phyloP scores from a whole-genome alignment of 2,797 vertebrate species.

The Argya squamiceps region DNA sequence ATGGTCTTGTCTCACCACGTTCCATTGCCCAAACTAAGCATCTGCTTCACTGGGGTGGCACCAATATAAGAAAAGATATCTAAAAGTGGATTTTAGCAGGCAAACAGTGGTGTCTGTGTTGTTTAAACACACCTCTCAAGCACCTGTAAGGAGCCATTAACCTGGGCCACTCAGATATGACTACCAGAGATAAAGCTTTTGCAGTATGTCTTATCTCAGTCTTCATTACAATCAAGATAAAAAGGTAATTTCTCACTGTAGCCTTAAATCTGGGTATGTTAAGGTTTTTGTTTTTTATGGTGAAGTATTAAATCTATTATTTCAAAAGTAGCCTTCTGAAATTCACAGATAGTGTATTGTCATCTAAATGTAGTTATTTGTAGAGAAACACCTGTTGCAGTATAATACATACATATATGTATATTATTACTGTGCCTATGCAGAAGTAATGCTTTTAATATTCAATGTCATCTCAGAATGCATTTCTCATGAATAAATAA shows the following conservation, averaged over 20 bases:
- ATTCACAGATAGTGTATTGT: background rate
- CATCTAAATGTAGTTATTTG: background rate
- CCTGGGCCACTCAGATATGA: background rate
- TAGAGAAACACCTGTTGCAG: background rate
- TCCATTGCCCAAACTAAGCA: background rate
- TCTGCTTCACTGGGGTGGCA: background rate
- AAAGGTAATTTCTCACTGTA: background rate
- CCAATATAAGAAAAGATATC: background rate
- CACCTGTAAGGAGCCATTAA: background rate
- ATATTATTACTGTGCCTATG: background rate
- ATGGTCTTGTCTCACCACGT: rapidly evolving
- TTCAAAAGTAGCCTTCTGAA: background rate
- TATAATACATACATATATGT: background rate
- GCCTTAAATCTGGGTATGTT: background rate
- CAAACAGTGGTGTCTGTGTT: background rate
- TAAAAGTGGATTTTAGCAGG: background rate
- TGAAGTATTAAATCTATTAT: background rate
- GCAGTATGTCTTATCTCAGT: background rate
- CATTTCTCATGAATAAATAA: background rate
- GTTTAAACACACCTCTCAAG: background rate
- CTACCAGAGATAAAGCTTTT: background rate
- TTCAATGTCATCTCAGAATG: background rate
- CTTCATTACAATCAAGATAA: background rate
- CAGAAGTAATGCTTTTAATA: background rate
- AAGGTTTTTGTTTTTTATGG: background rate